Conservation (phyloP, 1,140 invertebrate genomes). For the Plutomurus gul region DNA sequence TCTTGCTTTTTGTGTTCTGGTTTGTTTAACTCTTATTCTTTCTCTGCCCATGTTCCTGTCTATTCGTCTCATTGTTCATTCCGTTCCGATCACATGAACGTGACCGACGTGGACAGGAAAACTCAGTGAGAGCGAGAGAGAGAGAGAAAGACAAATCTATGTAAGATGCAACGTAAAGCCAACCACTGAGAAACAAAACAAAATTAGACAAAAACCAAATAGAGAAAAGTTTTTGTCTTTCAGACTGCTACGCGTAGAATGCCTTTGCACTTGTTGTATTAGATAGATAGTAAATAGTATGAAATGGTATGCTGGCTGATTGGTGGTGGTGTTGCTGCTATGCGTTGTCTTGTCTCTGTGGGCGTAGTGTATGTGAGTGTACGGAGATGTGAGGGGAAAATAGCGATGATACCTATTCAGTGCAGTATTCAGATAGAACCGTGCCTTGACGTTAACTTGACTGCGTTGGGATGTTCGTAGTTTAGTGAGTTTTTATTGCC, state of each 20-base stretch:
- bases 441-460: too few species aligned
- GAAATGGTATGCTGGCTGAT: background rate
- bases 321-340: too few species aligned
- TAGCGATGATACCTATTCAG: too few species aligned
- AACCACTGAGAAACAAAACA: conserved; percentile 26
- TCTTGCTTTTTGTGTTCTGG: conserved; percentile 6
- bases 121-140: conserved; percentile 7
- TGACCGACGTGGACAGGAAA: conserved; percentile 3
- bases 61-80: conserved; percentile 18
- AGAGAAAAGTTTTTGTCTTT: conserved; percentile 22
- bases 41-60: conserved; percentile 23
- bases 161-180: background rate
- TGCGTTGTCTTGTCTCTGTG: too few species aligned
- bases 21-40: conserved; percentile 9
- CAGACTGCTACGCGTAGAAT: too few species aligned
- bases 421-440: too few species aligned
- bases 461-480: background rate
- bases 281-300: too few species aligned
- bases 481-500: conserved; percentile 9
- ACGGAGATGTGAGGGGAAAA: too few species aligned
- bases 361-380: too few species aligned
- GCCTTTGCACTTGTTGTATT: too few species aligned
- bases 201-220: conserved; percentile 12
- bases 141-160: conserved; percentile 30
- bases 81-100: conserved; percentile 14